Percentiles rank a stretch among this genome's conserved stretches.
These are phyloP conservation scores for Ondatra zibethicus DNA, from an alignment of 2,113 vertebrate genomes.

Conservation along the genomic window DNA sequence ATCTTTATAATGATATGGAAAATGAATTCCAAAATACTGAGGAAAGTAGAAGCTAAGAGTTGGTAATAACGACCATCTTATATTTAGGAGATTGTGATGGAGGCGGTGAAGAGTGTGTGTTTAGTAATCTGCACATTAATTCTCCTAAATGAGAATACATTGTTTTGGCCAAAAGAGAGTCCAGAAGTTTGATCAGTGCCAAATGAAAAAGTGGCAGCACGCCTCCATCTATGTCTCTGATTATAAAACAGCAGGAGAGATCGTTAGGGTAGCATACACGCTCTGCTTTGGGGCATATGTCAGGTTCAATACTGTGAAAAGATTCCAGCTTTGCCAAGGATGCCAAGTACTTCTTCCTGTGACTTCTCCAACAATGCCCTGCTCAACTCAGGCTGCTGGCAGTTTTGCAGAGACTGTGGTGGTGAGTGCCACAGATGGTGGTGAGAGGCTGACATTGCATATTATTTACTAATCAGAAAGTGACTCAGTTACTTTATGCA, in stretches of 20 bases:
- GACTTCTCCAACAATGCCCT: slow-evolving; percentile 77
- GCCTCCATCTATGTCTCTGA: slow-evolving; percentile 64
- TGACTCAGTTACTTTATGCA: slow-evolving; percentile 83
- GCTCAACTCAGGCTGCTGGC: slow-evolving; percentile 74
- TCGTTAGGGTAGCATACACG: slow-evolving; percentile 58
- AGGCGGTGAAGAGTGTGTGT: not conserved
- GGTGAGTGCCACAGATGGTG: slow-evolving; percentile 85
- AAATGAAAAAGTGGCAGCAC: slow-evolving; percentile 55
- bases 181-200: slow-evolving; percentile 71
- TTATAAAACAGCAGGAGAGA: slow-evolving; percentile 69
- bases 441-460: slow-evolving; percentile 81
- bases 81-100: not conserved
- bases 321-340: slow-evolving; percentile 79
- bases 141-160: slow-evolving; percentile 32
- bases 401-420: slow-evolving; percentile 76
- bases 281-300: slow-evolving; percentile 80
- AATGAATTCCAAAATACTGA: slow-evolving; percentile 8
- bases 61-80: not conserved
- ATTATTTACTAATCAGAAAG: slow-evolving; percentile 84
- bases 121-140: slow-evolving; percentile 55
- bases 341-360: slow-evolving; percentile 77
- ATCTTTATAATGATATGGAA: not conserved
- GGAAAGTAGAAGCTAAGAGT: not conserved
- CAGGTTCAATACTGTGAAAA: slow-evolving; percentile 78
- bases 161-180: slow-evolving; percentile 69